Evolutionary conservation across 2,888 invertebrate species (phyloP).

Genomic region (Tachina lurida): DNA sequence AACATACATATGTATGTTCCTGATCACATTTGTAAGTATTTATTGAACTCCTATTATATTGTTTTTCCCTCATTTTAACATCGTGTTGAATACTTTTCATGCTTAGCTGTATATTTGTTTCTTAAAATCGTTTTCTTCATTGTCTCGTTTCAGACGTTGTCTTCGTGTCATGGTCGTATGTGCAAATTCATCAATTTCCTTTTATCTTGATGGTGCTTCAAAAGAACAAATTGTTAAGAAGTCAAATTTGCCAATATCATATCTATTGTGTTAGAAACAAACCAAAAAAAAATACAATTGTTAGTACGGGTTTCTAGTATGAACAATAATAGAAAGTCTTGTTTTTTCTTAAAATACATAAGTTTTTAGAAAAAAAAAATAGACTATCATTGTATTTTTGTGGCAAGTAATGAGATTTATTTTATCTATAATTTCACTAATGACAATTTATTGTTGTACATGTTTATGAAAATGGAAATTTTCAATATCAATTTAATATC

Average conservation of each 20-base stretch:
- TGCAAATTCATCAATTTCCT: constrained; percentile 78
- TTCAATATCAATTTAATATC: constrained; percentile 62
- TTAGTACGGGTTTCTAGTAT: constrained; percentile 1
- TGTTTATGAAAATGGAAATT: constrained; percentile 77
- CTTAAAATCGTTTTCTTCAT: constrained; percentile 39
- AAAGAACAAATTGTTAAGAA: constrained; percentile 71
- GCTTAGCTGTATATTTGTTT: constrained; percentile 2
- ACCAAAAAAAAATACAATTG: constrained; percentile 25
- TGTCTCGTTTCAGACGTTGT: constrained; percentile 30
- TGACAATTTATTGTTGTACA: constrained; percentile 76
- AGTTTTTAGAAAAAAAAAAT: constrained; percentile 17
- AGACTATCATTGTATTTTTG: constrained; percentile 3
- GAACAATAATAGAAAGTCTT: constrained; percentile 65
- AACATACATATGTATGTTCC: constrained; percentile 14
- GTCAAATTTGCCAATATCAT: constrained; percentile 69
- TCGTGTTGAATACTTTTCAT: constrained; percentile 61
- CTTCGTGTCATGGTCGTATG: constrained; percentile 41
- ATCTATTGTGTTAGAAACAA: constrained; percentile 53
- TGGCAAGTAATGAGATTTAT: constrained; percentile 66
- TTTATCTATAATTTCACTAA: constrained; percentile 74
- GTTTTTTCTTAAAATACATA: not conserved
- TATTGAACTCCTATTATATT: constrained; percentile 21
- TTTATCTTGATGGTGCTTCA: constrained; percentile 77
- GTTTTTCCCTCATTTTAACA: constrained; percentile 35
- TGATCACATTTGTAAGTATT: constrained; percentile 10